Evolutionary conservation across 2,888 invertebrate species (phyloP), one percentile per base, ranked within the genome.

Genomic region (Masnerella sp.): DNA sequence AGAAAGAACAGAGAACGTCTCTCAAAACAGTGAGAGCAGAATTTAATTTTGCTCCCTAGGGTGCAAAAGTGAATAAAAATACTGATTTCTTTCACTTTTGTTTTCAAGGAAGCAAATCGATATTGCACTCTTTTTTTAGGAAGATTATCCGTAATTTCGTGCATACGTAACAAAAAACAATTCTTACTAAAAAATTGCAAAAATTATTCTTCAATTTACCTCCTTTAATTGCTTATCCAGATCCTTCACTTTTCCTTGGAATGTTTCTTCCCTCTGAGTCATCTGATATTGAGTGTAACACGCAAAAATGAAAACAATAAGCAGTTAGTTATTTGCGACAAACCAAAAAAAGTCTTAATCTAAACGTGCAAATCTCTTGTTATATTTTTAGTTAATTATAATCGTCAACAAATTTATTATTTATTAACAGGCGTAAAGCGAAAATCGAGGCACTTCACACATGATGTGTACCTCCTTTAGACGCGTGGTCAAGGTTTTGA

Each of bases 401-500:
- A 30, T 47, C 51, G 12, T 47, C 40, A 70, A 28, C 34, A 49
- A 34, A 61, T n/a, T n/a, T n/a, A 56, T 8, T 49, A 51, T 65
- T 58, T 14, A 51, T 18, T 47, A 52, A 68, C 68, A 58, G 65
- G 52, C 51, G 32, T 43, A 69, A 69, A 71, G 69, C 73, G 75
- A 68, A 77, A 74, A 75, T 74, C 72, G 64, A 78, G 74, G 75
- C 73, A 72, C 74, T 75, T 30, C 72, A 68, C 64, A 52, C 78
- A 81, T 79, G 76, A 80, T 80, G 77, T 83, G 84, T 94, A 98
- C 98, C 98, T 98, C 98, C 96, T 98, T 98, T 92, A 98, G 96
- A 91, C 97, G 96, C 90, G 96, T 95, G 90, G 96, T 96, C 90
- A 97, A 93, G 89, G 95, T 96, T 94, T 98, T 98, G 93, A 98